Evolutionary conservation across 2,113 vertebrate species (phyloP).

Genomic region (Odocoileus virginianus): DNA sequence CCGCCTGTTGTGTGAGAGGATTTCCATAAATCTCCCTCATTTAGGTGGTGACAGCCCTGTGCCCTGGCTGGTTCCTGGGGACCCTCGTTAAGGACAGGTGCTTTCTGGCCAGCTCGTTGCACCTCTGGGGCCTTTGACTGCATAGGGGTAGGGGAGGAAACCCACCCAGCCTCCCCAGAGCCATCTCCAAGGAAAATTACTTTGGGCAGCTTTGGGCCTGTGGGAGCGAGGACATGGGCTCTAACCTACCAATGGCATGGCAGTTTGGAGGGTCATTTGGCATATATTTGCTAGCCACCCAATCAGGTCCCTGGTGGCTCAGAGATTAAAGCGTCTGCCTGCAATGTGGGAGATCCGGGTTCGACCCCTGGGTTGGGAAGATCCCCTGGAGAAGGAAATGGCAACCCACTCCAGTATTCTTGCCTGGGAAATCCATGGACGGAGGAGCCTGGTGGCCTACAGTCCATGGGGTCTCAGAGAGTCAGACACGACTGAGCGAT

Average conservation of each 20-base stretch:
- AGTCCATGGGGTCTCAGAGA: too few relatives aligned
- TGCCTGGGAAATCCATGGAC: too few relatives aligned
- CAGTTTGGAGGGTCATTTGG: neutral
- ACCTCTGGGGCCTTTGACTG: neutral
- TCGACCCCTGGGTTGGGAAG: too few relatives aligned
- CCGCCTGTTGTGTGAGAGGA: conserved; percentile 56
- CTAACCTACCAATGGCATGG: neutral
- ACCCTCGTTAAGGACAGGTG: conserved; percentile 37
- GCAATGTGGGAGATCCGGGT: too few relatives aligned
- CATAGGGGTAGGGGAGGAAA: neutral
- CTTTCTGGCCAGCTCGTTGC: neutral
- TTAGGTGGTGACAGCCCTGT: conserved; percentile 5
- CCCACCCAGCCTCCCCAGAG: neutral
- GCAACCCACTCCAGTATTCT: too few relatives aligned
- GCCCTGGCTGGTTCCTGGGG: neutral
- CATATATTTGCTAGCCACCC: neutral
- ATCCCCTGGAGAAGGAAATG: too few relatives aligned
- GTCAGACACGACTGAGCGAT: too few relatives aligned
- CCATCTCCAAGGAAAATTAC: neutral
- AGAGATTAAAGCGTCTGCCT: too few relatives aligned
- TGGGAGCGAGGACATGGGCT: neutral
- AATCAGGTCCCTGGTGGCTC: neutral
- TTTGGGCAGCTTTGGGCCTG: neutral
- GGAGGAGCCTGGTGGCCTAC: too few relatives aligned
- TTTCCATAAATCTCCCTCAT: conserved; percentile 66